These are phyloP conservation scores for Bradypus variegatus DNA, from an alignment of 2,797 vertebrate species.

Conservation along the genomic window DNA sequence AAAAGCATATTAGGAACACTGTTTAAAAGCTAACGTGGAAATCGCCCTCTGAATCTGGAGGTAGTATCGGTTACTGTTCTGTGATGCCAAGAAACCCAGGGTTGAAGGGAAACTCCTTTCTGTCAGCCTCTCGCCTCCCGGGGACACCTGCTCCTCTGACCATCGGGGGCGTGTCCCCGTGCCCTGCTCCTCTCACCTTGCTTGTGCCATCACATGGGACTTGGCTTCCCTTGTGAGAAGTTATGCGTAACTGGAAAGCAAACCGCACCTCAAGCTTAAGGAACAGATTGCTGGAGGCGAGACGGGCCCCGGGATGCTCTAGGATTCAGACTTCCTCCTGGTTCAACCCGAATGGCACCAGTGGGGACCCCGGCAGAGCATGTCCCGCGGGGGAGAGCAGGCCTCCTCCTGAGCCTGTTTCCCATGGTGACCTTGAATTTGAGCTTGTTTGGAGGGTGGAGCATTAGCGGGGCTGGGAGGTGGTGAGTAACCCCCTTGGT, in stretches of 20 bases:
- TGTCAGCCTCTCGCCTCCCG: neutral
- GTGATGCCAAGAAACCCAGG: rapidly evolving
- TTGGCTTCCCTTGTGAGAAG: neutral
- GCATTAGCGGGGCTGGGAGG: rapidly evolving
- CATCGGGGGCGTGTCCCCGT: no score
- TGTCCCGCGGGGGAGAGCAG: neutral
- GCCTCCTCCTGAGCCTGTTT: no score
- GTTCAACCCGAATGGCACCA: rapidly evolving
- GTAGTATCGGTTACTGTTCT: no score
- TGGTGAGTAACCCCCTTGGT: rapidly evolving
- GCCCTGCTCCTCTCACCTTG: no score
- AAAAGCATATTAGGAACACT: neutral
- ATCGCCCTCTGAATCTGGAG: neutral
- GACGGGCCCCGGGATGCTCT: rapidly evolving
- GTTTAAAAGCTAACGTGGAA: neutral
- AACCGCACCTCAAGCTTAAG: no score
- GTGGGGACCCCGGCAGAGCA: neutral
- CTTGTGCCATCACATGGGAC: rapidly evolving
- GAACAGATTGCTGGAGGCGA: rapidly evolving
- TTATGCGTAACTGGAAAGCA: neutral
- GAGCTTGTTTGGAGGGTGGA: no score
- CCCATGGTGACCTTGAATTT: rapidly evolving
- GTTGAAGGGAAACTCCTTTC: neutral
- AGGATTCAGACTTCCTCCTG: rapidly evolving
- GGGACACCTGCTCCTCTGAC: neutral